Conservation (phyloP, 2,797 vertebrate genomes). For the Betta splendens region DNA sequence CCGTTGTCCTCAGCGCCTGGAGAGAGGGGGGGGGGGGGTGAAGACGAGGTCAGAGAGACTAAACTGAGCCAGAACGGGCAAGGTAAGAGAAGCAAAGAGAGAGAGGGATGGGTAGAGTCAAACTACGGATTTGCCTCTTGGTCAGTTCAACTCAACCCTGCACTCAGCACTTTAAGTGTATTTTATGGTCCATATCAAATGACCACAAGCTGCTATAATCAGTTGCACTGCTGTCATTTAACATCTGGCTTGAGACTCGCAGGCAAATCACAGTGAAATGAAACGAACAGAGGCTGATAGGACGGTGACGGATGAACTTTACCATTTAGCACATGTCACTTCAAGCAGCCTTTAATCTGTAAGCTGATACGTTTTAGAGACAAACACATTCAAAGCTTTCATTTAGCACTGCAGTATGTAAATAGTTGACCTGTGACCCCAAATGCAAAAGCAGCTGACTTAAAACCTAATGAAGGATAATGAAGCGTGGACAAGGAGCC, state of each 20-base stretch:
- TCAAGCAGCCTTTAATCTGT: too few species aligned
- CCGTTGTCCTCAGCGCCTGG: slow-evolving; percentile 91
- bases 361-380: slow-evolving; percentile 2
- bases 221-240: slow-evolving; percentile 33
- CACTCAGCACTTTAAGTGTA: slow-evolving; percentile 41
- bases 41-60: slow-evolving; percentile 26
- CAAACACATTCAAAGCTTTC: slow-evolving; percentile 53
- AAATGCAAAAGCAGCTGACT: slow-evolving; percentile 73
- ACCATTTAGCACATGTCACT: neutral
- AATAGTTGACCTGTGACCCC: slow-evolving; percentile 55
- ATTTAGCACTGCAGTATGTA: slow-evolving; percentile 55
- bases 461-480: slow-evolving; percentile 78
- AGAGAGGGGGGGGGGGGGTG: slow-evolving; percentile 22
- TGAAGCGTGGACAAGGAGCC: slow-evolving; percentile 63
- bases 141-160: slow-evolving; percentile 30
- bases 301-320: slow-evolving; percentile 3
- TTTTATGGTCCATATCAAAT: slow-evolving; percentile 49
- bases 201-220: slow-evolving; percentile 38
- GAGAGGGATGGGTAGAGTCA: slow-evolving; percentile 3
- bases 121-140: slow-evolving; percentile 31
- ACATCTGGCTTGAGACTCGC: slow-evolving; percentile 43
- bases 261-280: slow-evolving; percentile 31
- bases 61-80: slow-evolving; percentile 11
- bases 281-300: slow-evolving; percentile 44
- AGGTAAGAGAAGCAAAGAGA: neutral